Conservation (phyloP, 2,888 invertebrate genomes). For the Strigamia transsilvanica region DNA sequence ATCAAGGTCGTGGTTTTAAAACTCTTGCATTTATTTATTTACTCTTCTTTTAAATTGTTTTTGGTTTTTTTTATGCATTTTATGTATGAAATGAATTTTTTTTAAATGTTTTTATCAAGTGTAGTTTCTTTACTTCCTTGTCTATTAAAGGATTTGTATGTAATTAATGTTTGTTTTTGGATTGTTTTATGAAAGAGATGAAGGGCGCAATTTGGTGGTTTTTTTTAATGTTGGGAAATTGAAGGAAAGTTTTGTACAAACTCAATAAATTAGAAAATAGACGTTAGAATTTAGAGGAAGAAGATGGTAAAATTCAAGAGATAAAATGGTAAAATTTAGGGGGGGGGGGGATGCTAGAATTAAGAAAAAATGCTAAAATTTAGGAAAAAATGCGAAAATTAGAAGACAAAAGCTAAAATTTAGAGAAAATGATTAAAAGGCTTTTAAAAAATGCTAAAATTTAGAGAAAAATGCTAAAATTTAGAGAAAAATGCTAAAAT, state of each 20-base stretch:
- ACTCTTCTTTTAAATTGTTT: not conserved
- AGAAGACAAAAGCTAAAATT: not conserved
- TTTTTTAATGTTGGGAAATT: too few relatives aligned
- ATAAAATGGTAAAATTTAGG: too few relatives aligned
- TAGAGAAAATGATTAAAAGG: too few relatives aligned
- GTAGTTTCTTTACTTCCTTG: not conserved
- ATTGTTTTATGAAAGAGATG: not conserved
- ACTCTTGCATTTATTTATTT: not conserved
- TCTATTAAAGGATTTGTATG: conserved; percentile 7
- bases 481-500: not conserved
- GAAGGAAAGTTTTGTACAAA: too few relatives aligned
- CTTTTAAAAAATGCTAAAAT: too few relatives aligned
- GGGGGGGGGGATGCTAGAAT: too few relatives aligned
- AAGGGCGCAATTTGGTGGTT: not conserved
- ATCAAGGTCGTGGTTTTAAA: conserved; percentile 21
- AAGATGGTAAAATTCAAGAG: too few relatives aligned
- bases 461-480: too few relatives aligned
- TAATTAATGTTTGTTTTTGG: not conserved
- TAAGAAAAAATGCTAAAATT: too few relatives aligned
- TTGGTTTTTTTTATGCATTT: not conserved
- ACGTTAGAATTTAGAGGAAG: too few relatives aligned
- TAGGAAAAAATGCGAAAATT: not conserved
- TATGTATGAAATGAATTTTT: not conserved
- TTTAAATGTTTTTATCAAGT: not conserved
- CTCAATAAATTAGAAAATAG: too few relatives aligned